Percentiles rank a stretch among this genome's conserved stretches.
phyloP scores from a whole-genome alignment of 2,113 vertebrate genomes.

The Mus pahari region DNA sequence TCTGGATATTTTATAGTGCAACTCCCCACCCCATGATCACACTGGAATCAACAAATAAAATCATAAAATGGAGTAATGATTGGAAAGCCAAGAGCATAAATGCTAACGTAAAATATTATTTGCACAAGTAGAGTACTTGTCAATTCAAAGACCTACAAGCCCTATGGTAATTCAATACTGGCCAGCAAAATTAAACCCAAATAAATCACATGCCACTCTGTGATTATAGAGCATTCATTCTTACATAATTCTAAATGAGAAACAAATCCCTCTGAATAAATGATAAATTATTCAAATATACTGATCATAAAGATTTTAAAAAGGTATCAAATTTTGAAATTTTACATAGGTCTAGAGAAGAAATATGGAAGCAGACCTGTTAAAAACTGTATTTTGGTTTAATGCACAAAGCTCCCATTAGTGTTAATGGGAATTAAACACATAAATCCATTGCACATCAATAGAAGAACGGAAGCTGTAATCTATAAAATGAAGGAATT shows the following conservation, averaged over 20 bases:
- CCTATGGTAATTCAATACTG: not conserved
- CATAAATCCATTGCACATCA: slow-evolving; percentile 67
- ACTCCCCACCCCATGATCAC: not conserved
- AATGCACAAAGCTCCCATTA: slow-evolving; percentile 57
- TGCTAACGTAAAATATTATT: not conserved
- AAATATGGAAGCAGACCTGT: slow-evolving; percentile 37
- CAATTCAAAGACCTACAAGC: not conserved
- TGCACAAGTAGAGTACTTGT: not conserved
- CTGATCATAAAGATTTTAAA: not conserved
- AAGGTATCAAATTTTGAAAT: slow-evolving; percentile 2
- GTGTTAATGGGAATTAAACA: slow-evolving; percentile 61
- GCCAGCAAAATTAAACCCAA: not conserved
- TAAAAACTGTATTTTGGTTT: slow-evolving; percentile 55
- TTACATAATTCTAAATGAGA: slow-evolving; percentile 6
- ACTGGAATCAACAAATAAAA: not conserved
- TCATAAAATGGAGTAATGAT: not conserved
- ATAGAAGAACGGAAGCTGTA: slow-evolving; percentile 48
- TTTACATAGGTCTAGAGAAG: not conserved
- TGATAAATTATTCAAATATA: not conserved
- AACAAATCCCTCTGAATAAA: not conserved
- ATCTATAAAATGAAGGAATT: slow-evolving; percentile 67
- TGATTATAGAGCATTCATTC: not conserved
- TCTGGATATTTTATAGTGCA: not conserved
- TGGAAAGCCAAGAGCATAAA: not conserved
- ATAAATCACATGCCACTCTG: not conserved